These are phyloP conservation scores for Nannoperca australis DNA, from an alignment of 2,797 vertebrate species.

Conservation along the genomic window DNA sequence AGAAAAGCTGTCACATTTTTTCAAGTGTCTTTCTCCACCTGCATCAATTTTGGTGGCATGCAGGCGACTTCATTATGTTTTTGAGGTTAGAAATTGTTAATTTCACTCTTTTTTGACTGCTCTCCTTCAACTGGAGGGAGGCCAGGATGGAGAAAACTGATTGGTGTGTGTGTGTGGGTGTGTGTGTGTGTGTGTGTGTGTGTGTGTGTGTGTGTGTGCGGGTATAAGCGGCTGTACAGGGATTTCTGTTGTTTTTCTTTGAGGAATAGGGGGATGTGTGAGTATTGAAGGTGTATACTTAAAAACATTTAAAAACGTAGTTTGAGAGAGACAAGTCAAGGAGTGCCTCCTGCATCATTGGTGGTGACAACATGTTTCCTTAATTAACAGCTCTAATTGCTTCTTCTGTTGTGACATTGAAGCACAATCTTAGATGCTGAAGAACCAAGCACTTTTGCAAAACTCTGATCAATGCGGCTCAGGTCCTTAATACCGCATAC, in stretches of 20 bases:
- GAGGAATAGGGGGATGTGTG: not conserved
- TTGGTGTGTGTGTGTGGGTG: not conserved
- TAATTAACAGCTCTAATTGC: slow-evolving; percentile 17
- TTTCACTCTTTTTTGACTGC: not conserved
- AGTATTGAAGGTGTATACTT: not conserved
- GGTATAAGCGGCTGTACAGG: not conserved
- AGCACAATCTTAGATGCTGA: slow-evolving; percentile 21
- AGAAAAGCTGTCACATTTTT: slow-evolving; percentile 28
- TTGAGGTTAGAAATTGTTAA: not conserved
- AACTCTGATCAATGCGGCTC: slow-evolving; percentile 50
- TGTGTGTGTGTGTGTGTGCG: not conserved
- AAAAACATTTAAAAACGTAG: not conserved
- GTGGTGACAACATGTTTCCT: not conserved
- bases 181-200: no score
- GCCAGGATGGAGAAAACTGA: not conserved
- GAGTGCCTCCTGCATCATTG: not conserved
- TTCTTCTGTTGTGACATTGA: slow-evolving; percentile 22
- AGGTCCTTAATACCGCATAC: slow-evolving; percentile 53
- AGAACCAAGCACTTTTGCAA: slow-evolving; percentile 21
- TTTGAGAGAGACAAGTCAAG: not conserved
- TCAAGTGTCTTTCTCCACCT: slow-evolving; percentile 8
- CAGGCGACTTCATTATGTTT: slow-evolving; percentile 6
- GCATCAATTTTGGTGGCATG: slow-evolving; percentile 10
- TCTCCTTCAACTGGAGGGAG: not conserved
- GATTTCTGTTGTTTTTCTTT: not conserved